phyloP scores from a whole-genome alignment of 2,797 vertebrate species.

The Smutsia gigantea region DNA sequence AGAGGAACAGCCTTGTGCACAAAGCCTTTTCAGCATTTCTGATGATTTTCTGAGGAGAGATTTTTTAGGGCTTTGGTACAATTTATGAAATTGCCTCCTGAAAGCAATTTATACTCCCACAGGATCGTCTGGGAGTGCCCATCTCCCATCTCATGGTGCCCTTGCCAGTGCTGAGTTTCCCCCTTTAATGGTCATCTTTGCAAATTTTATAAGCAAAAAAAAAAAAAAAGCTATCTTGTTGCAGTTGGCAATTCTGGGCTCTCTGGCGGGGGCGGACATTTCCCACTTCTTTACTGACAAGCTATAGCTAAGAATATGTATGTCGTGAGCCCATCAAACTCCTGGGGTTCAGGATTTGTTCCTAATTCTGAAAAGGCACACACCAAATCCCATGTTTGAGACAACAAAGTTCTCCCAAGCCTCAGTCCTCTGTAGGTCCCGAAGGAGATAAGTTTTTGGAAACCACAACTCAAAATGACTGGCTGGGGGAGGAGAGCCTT shows the following conservation, averaged over 20 bases:
- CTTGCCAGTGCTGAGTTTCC: not conserved
- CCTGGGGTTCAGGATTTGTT: not conserved
- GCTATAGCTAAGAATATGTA: not conserved
- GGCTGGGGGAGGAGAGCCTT: not conserved
- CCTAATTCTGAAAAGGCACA: slow-evolving; percentile 36
- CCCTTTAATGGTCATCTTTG: slow-evolving; percentile 11
- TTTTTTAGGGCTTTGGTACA: slow-evolving; percentile 51
- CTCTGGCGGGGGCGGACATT: not conserved
- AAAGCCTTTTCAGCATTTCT: slow-evolving; percentile 27
- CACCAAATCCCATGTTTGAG: not conserved
- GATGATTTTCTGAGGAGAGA: slow-evolving; percentile 35
- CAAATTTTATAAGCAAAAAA: slow-evolving; percentile 51
- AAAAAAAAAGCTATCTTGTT: slow-evolving; percentile 31
- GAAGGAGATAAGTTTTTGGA: not conserved
- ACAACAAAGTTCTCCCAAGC: not conserved
- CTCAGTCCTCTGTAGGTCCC: not conserved
- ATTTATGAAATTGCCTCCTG: slow-evolving; percentile 65
- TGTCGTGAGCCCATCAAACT: not conserved
- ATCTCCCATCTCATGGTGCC: not conserved
- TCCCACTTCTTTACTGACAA: not conserved
- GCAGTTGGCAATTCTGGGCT: not conserved
- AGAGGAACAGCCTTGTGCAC: not conserved
- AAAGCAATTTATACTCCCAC: slow-evolving; percentile 3
- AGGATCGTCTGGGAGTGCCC: not conserved
- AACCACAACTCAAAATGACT: not conserved